Percentiles rank a stretch among this genome's conserved stretches.
Evolutionary conservation across 1,140 invertebrate species (phyloP).

Genomic region (Trichoplusia ni): DNA sequence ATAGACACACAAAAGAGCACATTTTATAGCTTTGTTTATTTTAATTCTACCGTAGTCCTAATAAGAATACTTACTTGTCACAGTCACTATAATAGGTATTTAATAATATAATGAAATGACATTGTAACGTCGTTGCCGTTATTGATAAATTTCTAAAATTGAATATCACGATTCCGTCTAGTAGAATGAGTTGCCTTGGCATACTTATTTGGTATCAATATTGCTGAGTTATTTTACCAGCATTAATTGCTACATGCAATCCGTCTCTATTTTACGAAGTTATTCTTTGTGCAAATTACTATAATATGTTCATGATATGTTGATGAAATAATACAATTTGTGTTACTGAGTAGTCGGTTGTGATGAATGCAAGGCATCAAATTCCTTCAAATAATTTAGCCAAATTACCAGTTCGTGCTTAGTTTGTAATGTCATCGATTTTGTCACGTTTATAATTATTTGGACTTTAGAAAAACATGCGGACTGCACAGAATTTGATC

Average conservation of each 20-base stretch:
- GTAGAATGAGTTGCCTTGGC: conserved; percentile 60
- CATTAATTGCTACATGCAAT: conserved; percentile 19
- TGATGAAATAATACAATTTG: too few species aligned
- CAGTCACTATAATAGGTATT: too few species aligned
- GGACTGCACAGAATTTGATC: conserved; percentile 9
- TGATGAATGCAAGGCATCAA: too few species aligned
- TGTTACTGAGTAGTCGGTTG: too few species aligned
- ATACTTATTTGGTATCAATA: conserved; percentile 59
- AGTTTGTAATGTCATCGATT: conserved; percentile 7
- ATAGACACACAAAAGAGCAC: too few species aligned
- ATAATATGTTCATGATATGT: background rate
- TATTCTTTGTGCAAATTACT: conserved; percentile 11
- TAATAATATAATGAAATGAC: too few species aligned
- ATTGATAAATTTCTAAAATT: conserved; percentile 51
- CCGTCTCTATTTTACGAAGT: conserved; percentile 39
- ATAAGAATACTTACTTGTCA: too few species aligned
- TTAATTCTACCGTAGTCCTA: too few species aligned
- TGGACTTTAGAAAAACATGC: conserved; percentile 8
- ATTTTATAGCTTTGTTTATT: too few species aligned
- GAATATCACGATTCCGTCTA: conserved; percentile 67
- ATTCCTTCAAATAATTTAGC: conserved; percentile 10
- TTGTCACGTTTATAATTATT: background rate
- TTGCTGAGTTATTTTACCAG: conserved; percentile 43
- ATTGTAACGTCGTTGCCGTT: too few species aligned
- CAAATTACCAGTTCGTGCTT: background rate